Conservation (phyloP, 1,140 invertebrate genomes). For the Oryzaephilus surinamensis region DNA sequence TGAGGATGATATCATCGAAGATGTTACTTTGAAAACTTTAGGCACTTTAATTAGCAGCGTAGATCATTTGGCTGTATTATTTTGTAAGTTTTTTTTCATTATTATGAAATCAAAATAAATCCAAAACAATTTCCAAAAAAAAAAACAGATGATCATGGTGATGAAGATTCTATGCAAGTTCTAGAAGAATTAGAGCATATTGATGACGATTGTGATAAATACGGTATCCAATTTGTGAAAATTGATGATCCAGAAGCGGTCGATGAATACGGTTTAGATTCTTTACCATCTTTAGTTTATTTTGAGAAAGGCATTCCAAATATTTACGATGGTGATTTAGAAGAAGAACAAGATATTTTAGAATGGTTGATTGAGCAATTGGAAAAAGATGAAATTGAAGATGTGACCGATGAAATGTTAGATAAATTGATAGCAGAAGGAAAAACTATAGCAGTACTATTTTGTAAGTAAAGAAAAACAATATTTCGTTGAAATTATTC, state of each 20-base stretch:
- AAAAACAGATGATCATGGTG: slow-evolving; percentile 65
- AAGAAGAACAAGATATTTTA: slow-evolving; percentile 83
- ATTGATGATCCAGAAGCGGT: slow-evolving; percentile 77
- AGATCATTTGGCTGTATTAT: slow-evolving; percentile 83
- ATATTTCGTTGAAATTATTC: slow-evolving; percentile 1
- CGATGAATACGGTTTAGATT: slow-evolving; percentile 76
- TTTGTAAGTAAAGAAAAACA: slow-evolving; percentile 59
- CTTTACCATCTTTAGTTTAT: slow-evolving; percentile 74
- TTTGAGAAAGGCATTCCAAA: slow-evolving; percentile 90
- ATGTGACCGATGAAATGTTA: slow-evolving; percentile 88
- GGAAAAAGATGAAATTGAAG: slow-evolving; percentile 89
- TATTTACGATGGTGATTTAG: slow-evolving; percentile 83
- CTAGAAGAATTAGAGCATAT: slow-evolving; percentile 82
- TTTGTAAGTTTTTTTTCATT: slow-evolving; percentile 56
- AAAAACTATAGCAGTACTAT: slow-evolving; percentile 80
- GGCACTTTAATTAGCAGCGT: slow-evolving; percentile 81
- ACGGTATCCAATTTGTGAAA: slow-evolving; percentile 89
- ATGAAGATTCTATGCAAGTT: slow-evolving; percentile 73
- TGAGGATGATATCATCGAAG: slow-evolving; percentile 88
- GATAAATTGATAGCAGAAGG: slow-evolving; percentile 80
- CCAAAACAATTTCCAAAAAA: neutral
- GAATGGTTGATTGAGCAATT: slow-evolving; percentile 79
- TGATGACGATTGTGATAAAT: slow-evolving; percentile 84
- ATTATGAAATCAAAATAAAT: too few relatives aligned
- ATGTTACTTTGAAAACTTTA: slow-evolving; percentile 79